Conservation (phyloP, 2,888 invertebrate species). For the Hartigia nigra region DNA sequence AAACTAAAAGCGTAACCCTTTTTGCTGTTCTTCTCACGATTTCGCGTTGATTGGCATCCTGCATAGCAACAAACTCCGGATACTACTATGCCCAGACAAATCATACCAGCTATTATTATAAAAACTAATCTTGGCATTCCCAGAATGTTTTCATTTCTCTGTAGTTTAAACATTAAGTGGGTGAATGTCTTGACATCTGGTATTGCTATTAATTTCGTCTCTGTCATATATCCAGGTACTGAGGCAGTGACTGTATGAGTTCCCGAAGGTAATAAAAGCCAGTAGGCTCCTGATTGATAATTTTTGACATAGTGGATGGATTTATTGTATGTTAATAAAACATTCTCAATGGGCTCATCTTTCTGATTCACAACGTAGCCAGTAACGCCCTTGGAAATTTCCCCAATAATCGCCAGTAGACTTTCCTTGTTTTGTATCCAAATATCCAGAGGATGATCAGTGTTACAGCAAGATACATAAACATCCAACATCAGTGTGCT, state of each 20-base stretch:
- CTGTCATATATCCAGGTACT: slow-evolving; percentile 72
- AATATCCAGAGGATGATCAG: slow-evolving; percentile 42
- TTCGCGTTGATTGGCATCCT: slow-evolving; percentile 64
- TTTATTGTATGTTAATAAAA: slow-evolving; percentile 51
- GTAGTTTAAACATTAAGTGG: slow-evolving; percentile 74
- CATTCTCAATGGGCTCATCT: slow-evolving; percentile 51
- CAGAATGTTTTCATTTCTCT: slow-evolving; percentile 75
- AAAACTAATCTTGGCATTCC: slow-evolving; percentile 84
- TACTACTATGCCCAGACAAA: slow-evolving; percentile 69
- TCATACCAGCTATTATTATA: slow-evolving; percentile 78
- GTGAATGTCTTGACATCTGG: slow-evolving; percentile 47
- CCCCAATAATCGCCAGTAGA: slow-evolving; percentile 48
- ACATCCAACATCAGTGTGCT: slow-evolving; percentile 57
- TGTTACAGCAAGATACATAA: slow-evolving; percentile 60
- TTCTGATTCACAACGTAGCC: slow-evolving; percentile 55
- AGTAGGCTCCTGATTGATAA: slow-evolving; percentile 55
- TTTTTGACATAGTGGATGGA: slow-evolving; percentile 51
- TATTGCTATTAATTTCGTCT: slow-evolving; percentile 67
- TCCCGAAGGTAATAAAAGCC: slow-evolving; percentile 60
- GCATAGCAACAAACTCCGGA: slow-evolving; percentile 71
- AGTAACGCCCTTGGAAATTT: slow-evolving; percentile 47
- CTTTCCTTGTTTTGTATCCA: slow-evolving; percentile 56
- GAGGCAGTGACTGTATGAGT: slow-evolving; percentile 70
- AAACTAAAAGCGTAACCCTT: slow-evolving; percentile 72
- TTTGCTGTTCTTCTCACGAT: slow-evolving; percentile 61